Evolutionary conservation across 2,888 invertebrate species (phyloP), one percentile per base, ranked within the genome.

Genomic region (Pandemis cinnamomeana): DNA sequence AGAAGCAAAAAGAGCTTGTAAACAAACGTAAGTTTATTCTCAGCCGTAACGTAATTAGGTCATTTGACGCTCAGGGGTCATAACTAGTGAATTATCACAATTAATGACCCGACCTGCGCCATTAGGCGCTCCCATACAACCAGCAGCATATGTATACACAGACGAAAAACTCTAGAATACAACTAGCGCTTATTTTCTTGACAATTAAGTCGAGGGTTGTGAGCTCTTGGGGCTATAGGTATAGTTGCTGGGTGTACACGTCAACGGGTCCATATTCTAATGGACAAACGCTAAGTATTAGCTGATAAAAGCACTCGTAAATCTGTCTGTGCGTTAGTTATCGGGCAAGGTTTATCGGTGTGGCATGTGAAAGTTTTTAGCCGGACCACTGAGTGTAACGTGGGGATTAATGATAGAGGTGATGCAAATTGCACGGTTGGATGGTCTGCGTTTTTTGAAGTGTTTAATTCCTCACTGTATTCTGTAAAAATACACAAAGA

Each of bases 281-380:
- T 83, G 82, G 82, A 77, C 72, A 77, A 79, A 78, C 80, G 77
- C 77, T 77, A 78, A 67, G 77, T 80, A 80, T 80, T 80, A 78
- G 76, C 76, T 77, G 85, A 86, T 85, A 84, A 81, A 76, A 76
- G 76, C 69, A 75, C 78, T 82, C 83, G 83, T 85, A 85, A 85
- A 85, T 84, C 79, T 80, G 81, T 82, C 80, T 68, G 76, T 77
- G 67, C 76, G 74, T 74, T 75, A 79, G 75, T 78, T 80, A 81
- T 80, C 81, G 75, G 62, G 36, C 73, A 74, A 69, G 62, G 70
- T 78, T 82, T 82, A 82, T 83, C 79, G 75, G 71, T 61, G 48
- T 20, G 68, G 76, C 58, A 76, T 71, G 75, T 61, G 77, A 76
- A 79, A 77, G 76, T 66, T 75, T 75, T 70, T 69, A 70, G 48